Evolutionary conservation across 2,888 invertebrate genomes (phyloP), one percentile per base, ranked within the genome.

Genomic region (Philereme transversata): DNA sequence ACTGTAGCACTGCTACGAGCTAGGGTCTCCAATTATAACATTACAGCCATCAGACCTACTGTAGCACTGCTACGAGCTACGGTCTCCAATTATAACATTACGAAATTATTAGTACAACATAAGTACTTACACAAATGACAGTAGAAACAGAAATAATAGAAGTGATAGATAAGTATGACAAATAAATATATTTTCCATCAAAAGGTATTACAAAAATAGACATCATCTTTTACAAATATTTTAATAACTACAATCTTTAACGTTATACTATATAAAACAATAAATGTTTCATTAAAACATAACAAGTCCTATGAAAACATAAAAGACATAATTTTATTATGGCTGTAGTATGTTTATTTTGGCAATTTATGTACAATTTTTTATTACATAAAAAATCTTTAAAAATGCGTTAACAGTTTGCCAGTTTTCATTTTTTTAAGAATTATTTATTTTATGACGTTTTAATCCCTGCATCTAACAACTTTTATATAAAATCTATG

Each of bases 151-250:
- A 67, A 65, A 60, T 57, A 65, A 66, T 46, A 73, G 67, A 69
- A 38, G 53, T 69, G 58, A 44, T n/a, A n/a, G n/a, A n/a, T 60
- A 65, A 54, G 22, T 2, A 62, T 61, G 63, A 62, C 63, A 70
- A 75, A 73, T 69, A 70, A 68, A 68, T 78, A 75, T 80, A 78
- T 77, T 75, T 67, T 58, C 57, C 55, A 73, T 54, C 64, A 70
- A 79, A 77, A 73, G 71, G 69, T 67, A n/a, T 74, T 79, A 80
- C 77, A 81, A 83, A 82, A 83, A 82, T 81, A 83, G 74, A 71
- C 68, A 63, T n/a, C n/a, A n/a, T 64, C 66, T 62, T 67, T 66
- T 69, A 71, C 57, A 67, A 64, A 73, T 75, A 69, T 64, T 74
- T 76, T 73, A 75, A 72, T 71, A 51, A 56, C 10, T 43, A n/a